Base-by-base conservation (phyloP, 2,113 vertebrate species). In the Gopherus evgoodei region DNA sequence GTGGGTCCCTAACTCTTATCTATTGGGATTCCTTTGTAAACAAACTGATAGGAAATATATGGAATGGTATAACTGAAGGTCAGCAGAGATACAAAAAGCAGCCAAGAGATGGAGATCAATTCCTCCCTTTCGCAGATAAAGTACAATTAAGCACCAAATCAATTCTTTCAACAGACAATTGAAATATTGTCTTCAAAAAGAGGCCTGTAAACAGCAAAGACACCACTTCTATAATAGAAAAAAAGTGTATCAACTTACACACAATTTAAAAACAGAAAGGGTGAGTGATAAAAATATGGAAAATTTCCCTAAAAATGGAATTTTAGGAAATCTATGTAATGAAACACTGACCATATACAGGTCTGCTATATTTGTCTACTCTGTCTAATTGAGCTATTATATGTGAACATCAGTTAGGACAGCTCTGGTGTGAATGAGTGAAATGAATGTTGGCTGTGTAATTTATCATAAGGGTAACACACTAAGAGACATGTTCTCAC, bases 111-210 rank as follows among this genome's bases (percentile, higher is more conserved):
- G n/a, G 9, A 49, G 29, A 93, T 81, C 57, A 76, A 16, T 82
- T 96, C 29, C 86, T 42, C 7, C 90, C 93, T 89, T 95, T 86
- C 47, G 69, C 56, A 82, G 79, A 31, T 53, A 59, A 91, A 91
- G 65, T 76, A 82, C 62, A 87, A 81, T 87, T 91, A 57, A 87
- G 79, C 79, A 83, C n/a, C 88, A 76, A 76, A 83, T 90, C 88
- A 91, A 87, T 87, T 75, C 53, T 76, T 83, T 24, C 90, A 76
- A 91, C 84, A 82, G 42, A 83, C 75, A 91, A 83, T 75, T 91
- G 79, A 83, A 91, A 65, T 50, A 59, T 42, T 50, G 13, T 44
- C 84, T 81, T 72, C 47, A 21, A 86, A 62, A 75, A 81, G 81
- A 75, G 56, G 42, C 50, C 59, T 75, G 24, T 59, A 80, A 52